Evolutionary conservation across 2,797 vertebrate genomes (phyloP).

Genomic region (Etheostoma perlongum): DNA sequence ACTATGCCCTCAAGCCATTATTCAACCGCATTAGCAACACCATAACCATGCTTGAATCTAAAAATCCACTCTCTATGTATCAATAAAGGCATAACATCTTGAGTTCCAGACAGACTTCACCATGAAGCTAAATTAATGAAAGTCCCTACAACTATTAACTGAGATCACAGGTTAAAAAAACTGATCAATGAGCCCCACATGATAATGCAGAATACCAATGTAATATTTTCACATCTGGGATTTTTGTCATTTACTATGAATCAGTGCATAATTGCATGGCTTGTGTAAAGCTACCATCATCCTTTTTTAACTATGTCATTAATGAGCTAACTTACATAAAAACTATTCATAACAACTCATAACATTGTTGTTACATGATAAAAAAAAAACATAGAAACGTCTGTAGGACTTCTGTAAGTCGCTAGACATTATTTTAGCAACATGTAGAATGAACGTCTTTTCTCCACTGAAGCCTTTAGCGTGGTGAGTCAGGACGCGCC

Average conservation of each 20-base stretch:
- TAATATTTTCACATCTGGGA: neutral
- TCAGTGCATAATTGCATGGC: neutral
- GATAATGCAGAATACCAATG: neutral
- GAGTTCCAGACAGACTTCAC: neutral
- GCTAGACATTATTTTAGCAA: conserved; percentile 29
- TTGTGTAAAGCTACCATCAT: neutral
- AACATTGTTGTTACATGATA: neutral
- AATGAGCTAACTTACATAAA: neutral
- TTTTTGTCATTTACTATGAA: neutral
- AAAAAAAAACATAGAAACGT: neutral
- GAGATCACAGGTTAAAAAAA: neutral
- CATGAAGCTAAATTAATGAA: neutral
- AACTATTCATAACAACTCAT: neutral
- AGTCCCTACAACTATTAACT: neutral
- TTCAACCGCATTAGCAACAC: neutral
- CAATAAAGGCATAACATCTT: neutral
- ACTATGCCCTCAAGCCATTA: neutral
- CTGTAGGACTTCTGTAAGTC: neutral
- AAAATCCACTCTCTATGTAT: neutral
- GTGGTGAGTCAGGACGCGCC: conserved; percentile 75
- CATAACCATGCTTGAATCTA: neutral
- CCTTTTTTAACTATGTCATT: neutral
- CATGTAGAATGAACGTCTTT: conserved; percentile 28
- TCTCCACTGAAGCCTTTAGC: conserved; percentile 31
- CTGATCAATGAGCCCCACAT: neutral